Conservation (phyloP, 1,140 invertebrate genomes). For the Nautilus pompilius region DNA sequence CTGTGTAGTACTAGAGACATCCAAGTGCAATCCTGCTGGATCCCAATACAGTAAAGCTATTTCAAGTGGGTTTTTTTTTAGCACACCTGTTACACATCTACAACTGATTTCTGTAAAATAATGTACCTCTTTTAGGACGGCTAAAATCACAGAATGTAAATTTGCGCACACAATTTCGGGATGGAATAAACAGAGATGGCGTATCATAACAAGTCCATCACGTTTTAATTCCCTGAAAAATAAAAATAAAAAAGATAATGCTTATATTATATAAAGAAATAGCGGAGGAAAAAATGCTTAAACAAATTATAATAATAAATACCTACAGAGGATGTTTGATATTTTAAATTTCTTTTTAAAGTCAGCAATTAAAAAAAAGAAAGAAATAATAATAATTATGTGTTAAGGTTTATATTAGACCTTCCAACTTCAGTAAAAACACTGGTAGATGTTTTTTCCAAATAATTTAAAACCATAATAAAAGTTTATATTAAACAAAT, state of each 20-base stretch:
- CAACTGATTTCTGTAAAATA: too few species aligned
- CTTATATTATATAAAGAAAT: not conserved
- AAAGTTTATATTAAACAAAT: too few species aligned
- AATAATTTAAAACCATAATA: too few species aligned
- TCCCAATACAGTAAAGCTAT: not conserved
- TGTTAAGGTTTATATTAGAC: too few species aligned
- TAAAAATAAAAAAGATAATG: constrained; percentile 6
- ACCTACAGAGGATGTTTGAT: too few species aligned
- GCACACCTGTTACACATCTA: not conserved
- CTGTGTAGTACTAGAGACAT: too few species aligned
- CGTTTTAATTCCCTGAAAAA: constrained; percentile 73
- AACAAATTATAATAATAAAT: too few species aligned
- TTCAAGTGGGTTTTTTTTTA: not conserved
- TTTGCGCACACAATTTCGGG: constrained; percentile 63
- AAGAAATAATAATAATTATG: constrained; percentile 2
- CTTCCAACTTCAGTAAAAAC: too few species aligned
- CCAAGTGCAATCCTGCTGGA: too few species aligned
- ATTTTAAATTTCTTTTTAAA: too few species aligned
- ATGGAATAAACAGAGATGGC: constrained; percentile 71
- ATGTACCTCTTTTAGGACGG: constrained; percentile 73
- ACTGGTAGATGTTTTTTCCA: too few species aligned
- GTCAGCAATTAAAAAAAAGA: not conserved
- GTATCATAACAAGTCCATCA: constrained; percentile 71
- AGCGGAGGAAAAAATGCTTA: too few species aligned
- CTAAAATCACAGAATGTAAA: constrained; percentile 66